A percentile compares a stretch with the other conserved stretches of the same genome.
phyloP scores from a whole-genome alignment of 1,140 invertebrate genomes.

The Drosophila elegans region DNA sequence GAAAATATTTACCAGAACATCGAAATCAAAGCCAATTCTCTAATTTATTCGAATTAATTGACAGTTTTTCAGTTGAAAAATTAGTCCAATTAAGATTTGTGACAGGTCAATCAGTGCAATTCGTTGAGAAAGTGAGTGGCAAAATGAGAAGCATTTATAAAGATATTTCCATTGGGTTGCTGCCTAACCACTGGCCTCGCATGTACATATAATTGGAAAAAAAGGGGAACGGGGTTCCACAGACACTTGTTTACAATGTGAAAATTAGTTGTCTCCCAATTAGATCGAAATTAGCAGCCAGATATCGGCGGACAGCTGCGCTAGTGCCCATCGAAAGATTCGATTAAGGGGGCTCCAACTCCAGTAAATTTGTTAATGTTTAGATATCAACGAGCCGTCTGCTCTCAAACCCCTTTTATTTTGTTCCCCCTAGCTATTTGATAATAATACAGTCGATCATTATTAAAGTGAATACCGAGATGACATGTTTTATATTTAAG shows the following conservation, averaged over 20 bases:
- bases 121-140: conserved; percentile 31
- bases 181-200: background rate
- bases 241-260: conserved; percentile 56
- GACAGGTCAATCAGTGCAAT: conserved; percentile 34
- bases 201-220: background rate
- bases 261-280: conserved; percentile 26
- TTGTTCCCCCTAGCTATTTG: background rate
- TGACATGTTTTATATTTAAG: no score
- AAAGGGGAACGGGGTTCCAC: background rate
- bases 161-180: background rate
- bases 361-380: conserved; percentile 19
- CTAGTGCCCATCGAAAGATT: conserved; percentile 19
- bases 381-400: conserved; percentile 23
- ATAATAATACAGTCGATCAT: conserved; percentile 4
- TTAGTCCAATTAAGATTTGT: conserved; percentile 26
- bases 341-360: conserved; percentile 17
- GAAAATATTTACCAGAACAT: conserved; percentile 34
- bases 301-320: conserved; percentile 17
- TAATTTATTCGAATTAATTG: conserved; percentile 41
- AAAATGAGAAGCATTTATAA: conserved; percentile 1
- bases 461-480: background rate
- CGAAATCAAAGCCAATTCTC: conserved; percentile 6
- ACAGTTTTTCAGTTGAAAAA: conserved; percentile 41
- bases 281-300: conserved; percentile 38
- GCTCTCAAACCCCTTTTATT: background rate